phyloP scores from a whole-genome alignment of 2,113 vertebrate species.

The Pelmatolapia mariae region DNA sequence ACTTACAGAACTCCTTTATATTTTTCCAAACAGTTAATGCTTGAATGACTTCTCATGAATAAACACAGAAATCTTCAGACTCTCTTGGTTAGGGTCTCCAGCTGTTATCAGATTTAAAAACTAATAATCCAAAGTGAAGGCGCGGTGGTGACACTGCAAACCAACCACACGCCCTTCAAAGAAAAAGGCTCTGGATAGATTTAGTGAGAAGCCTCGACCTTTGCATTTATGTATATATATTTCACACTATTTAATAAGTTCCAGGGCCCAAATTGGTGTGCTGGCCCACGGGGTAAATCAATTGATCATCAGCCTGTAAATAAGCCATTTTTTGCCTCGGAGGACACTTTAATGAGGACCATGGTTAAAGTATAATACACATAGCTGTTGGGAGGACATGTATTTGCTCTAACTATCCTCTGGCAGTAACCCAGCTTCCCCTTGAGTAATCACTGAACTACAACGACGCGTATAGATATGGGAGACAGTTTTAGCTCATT shows the following conservation, averaged over 20 bases:
- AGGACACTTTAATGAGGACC: constrained; percentile 25
- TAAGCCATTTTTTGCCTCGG: not conserved
- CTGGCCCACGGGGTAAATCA: not conserved
- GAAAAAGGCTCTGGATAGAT: not conserved
- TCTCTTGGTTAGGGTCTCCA: not conserved
- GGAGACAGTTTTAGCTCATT: not conserved
- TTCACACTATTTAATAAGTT: not conserved
- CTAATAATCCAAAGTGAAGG: not conserved
- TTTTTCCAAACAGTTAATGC: not conserved
- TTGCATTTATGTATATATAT: not conserved
- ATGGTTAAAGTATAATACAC: not conserved
- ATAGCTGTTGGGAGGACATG: constrained; percentile 26
- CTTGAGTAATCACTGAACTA: constrained; percentile 45
- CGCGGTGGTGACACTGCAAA: not conserved
- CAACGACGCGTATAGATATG: constrained; percentile 28
- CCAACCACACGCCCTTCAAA: not conserved
- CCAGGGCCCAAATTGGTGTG: not conserved
- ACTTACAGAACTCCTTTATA: not conserved
- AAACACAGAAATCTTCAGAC: not conserved
- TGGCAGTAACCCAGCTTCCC: constrained; percentile 40
- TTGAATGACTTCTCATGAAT: not conserved
- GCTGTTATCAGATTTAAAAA: not conserved
- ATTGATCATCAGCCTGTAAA: constrained; percentile 20
- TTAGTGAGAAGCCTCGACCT: not conserved
- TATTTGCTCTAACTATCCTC: constrained; percentile 37